Base-by-base conservation (phyloP, 2,113 vertebrate genomes). In the Poecile atricapillus region DNA sequence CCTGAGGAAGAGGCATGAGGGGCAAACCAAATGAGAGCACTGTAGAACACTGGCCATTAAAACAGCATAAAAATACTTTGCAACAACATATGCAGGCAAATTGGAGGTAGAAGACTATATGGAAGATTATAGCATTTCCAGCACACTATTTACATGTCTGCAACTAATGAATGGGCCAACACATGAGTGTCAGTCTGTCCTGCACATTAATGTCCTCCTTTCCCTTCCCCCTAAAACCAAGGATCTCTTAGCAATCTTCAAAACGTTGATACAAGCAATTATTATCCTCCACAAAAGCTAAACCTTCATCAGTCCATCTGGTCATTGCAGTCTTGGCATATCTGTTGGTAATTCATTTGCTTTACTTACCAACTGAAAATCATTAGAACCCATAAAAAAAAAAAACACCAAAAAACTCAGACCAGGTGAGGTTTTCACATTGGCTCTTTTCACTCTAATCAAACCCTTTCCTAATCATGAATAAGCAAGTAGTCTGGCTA, bases 1-100 rank as follows among this genome's bases (percentile, higher is more conserved):
- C 99, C 99, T 99, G 67, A 27, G 30, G 63, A 71, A 83, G n/a
- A 65, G 5, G 18, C 4, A 62, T 41, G 17, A 2, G 5, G 7
- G 58, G 21, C 37, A 89, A 68, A 71, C 5, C 31, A 59, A 59
- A 88, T 15, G 5, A 86, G 9, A 87, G 50, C 2, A 0, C 55
- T 24, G 12, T 16, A 41, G 70, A 58, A 77, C 27, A 23, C 5
- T 10, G 39, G 31, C 18, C 12, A 27, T 20, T 44, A n/a, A 35
- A 52, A 35, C 11, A 70, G 19, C 10, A 41, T 6, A 67, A 93
- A 87, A 59, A 43, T 5, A 41, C 27, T 53, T 59, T 22, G 24
- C 78, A 79, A 22, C 0, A 1, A 55, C 0, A 0, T 5, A 49
- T 7, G 23, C 0, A 1, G 50, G 10, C 15, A 62, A 68, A 71